Evolutionary conservation across 2,888 invertebrate species (phyloP).

Genomic region (Drosophila nr. perissopoda): DNA sequence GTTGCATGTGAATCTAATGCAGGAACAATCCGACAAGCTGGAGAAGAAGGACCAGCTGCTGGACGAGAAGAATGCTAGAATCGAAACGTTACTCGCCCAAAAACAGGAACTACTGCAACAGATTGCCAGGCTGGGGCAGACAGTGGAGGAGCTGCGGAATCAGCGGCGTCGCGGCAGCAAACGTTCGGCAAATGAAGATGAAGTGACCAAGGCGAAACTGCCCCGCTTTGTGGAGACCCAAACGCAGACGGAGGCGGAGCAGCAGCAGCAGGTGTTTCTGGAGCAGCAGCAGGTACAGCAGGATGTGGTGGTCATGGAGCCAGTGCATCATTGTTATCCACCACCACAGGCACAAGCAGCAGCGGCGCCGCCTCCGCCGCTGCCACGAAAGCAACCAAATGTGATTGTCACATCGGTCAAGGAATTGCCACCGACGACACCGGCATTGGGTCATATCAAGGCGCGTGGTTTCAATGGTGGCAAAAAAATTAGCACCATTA

Average conservation of each 20-base stretch:
- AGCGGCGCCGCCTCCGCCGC: neutral
- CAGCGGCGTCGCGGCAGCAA: conserved; percentile 63
- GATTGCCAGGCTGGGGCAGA: conserved; percentile 68
- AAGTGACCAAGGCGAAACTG: conserved; percentile 47
- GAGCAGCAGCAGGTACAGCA: conserved; percentile 1
- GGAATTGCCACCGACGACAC: conserved; percentile 32
- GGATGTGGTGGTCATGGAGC: neutral
- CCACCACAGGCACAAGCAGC: conserved; percentile 2
- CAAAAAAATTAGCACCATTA: conserved; percentile 68
- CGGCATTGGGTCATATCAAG: conserved; percentile 42
- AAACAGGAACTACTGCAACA: conserved; percentile 86
- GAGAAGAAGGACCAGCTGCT: conserved; percentile 92
- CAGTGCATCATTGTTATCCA: conserved; percentile 9
- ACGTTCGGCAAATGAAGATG: conserved; percentile 54
- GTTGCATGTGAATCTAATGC: conserved; percentile 94
- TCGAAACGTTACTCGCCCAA: conserved; percentile 89
- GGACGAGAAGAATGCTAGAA: conserved; percentile 90
- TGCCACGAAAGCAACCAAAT: conserved; percentile 22
- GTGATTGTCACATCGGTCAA: conserved; percentile 32
- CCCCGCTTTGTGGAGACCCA: conserved; percentile 58
- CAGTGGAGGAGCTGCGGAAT: conserved; percentile 68
- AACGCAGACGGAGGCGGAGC: conserved; percentile 43
- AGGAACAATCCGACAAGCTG: conserved; percentile 94
- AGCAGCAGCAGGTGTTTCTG: conserved; percentile 6
- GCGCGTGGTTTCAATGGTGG: conserved; percentile 62